phyloP scores from a whole-genome alignment of 2,113 vertebrate species.

The Candoia aspera region DNA sequence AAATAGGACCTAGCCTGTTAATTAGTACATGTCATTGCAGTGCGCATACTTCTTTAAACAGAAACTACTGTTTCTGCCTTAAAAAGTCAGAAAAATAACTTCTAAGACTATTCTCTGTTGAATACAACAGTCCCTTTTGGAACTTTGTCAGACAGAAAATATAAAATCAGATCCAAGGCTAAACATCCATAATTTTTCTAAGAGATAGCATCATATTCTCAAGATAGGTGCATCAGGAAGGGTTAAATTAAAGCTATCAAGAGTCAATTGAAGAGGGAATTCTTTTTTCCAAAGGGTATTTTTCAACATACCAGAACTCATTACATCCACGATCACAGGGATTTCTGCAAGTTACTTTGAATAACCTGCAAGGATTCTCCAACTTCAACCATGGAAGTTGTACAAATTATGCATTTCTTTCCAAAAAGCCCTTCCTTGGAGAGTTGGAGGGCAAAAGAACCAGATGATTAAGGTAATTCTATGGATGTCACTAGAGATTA shows the following conservation, averaged over 20 bases:
- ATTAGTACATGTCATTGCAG: background rate
- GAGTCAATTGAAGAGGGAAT: background rate
- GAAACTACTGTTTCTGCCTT: background rate
- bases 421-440: background rate
- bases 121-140: background rate
- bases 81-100: slow-evolving; percentile 3
- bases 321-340: background rate
- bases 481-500: too few species aligned
- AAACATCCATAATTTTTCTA: background rate
- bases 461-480: background rate
- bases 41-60: background rate
- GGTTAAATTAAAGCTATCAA: background rate
- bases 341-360: background rate
- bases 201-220: background rate
- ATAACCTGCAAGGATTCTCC: background rate
- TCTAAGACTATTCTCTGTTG: background rate
- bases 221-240: background rate
- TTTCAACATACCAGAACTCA: background rate
- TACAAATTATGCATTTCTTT: background rate
- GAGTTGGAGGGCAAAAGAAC: background rate
- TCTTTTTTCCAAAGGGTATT: background rate
- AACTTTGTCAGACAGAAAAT: background rate
- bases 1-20: background rate
- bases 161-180: background rate
- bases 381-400: background rate